phyloP scores from a whole-genome alignment of 2,888 invertebrate species.

The Bembecia ichneumoniformis region DNA sequence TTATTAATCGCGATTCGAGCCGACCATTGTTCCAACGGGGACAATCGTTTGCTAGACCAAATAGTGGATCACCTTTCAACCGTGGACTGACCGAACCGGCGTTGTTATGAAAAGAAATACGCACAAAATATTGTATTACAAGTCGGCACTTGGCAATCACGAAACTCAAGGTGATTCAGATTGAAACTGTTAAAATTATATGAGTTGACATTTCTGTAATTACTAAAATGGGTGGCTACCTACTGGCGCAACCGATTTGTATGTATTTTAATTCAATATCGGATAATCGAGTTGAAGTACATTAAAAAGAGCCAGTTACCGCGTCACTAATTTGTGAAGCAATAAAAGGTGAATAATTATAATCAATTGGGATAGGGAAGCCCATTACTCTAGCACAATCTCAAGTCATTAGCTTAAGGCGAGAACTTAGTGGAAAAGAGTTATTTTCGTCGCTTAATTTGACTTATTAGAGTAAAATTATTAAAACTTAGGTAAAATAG shows the following conservation, averaged over 20 bases:
- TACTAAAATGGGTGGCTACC: background rate
- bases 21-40: conserved; percentile 56
- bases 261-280: background rate
- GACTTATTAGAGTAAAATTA: too few relatives aligned
- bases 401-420: too few relatives aligned
- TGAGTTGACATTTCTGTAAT: conserved; percentile 9
- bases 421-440: too few relatives aligned
- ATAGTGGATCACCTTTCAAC: conserved; percentile 51
- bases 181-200: conserved; percentile 5
- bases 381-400: too few relatives aligned
- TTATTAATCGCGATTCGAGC: conserved; percentile 52
- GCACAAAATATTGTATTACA: conserved; percentile 36
- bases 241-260: background rate
- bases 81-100: conserved; percentile 21
- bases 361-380: too few relatives aligned
- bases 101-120: conserved; percentile 38
- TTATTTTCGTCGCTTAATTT: too few relatives aligned
- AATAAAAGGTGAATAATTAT: too few relatives aligned
- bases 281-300: background rate
- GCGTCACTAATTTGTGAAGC: too few relatives aligned
- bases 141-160: conserved; percentile 20
- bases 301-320: too few relatives aligned
- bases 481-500: too few relatives aligned
- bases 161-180: conserved; percentile 18
- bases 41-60: conserved; percentile 66